Evolutionary conservation across 2,888 invertebrate species (phyloP).

Genomic region (Drosophila rellima): DNA sequence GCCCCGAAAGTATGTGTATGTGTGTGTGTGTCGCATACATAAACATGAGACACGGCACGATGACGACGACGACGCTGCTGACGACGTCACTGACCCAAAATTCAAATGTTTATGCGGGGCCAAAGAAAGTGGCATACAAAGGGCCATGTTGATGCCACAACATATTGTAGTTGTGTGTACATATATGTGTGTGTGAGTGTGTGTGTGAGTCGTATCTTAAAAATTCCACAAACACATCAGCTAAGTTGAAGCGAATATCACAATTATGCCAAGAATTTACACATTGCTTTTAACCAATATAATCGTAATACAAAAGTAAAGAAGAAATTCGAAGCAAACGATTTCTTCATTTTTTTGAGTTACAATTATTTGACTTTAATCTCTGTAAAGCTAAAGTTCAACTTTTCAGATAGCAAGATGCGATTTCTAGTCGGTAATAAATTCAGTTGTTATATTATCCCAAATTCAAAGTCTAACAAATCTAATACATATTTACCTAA

Average conservation of each 20-base stretch:
- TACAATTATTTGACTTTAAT: neutral
- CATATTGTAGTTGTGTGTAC: slow-evolving; percentile 16
- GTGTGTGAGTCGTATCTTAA: neutral
- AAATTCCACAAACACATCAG: slow-evolving; percentile 13
- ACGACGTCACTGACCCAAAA: slow-evolving; percentile 74
- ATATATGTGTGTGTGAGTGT: neutral
- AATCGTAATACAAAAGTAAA: no score
- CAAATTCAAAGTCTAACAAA: no score
- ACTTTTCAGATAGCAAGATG: neutral
- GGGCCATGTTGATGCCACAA: slow-evolving; percentile 16
- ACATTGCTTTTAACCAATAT: slow-evolving; percentile 16
- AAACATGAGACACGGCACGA: slow-evolving; percentile 59
- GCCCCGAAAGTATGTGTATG: slow-evolving; percentile 14
- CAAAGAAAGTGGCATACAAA: slow-evolving; percentile 39
- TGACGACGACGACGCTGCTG: neutral
- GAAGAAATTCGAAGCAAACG: neutral
- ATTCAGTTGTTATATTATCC: no score
- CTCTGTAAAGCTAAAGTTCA: neutral
- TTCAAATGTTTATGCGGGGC: slow-evolving; percentile 74
- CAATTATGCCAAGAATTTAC: slow-evolving; percentile 24
- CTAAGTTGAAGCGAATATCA: neutral
- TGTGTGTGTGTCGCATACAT: slow-evolving; percentile 58
- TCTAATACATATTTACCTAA: no score
- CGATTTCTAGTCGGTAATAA: no score
- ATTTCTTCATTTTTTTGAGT: neutral